Conservation (phyloP, 92 coral and sea anemone species). For the Bergia sp. region DNA sequence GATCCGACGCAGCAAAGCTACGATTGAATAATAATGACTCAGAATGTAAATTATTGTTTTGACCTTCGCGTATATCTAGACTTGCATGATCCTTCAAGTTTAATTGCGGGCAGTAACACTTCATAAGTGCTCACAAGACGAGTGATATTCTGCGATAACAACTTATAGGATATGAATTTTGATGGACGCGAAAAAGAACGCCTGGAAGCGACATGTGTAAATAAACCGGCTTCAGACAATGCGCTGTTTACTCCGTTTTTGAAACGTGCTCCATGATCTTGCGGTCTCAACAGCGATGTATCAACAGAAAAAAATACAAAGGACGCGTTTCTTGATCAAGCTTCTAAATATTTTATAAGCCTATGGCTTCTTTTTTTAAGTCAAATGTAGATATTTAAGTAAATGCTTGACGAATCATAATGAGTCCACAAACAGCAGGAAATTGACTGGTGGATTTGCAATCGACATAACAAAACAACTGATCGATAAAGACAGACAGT, state of each 20-base stretch:
- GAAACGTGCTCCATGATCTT: constrained; percentile 28
- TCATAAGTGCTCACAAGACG: background rate
- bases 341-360: constrained; percentile 37
- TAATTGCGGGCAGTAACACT: constrained; percentile 15
- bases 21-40: background rate
- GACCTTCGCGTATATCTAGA: constrained; percentile 1
- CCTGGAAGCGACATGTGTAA: background rate
- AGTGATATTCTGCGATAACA: constrained; percentile 10
- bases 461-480: constrained; percentile 39
- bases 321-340: constrained; percentile 35
- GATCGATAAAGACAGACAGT: constrained; percentile 32
- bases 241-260: no score
- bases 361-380: constrained; percentile 21
- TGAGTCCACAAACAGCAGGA: constrained; percentile 33
- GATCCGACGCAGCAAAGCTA: constrained; percentile 11
- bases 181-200: background rate
- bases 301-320: constrained; percentile 19
- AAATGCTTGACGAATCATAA: background rate
- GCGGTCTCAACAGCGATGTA: constrained; percentile 4
- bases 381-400: constrained; percentile 15
- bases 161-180: background rate
- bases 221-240: constrained; percentile 9
- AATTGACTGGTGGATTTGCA: constrained; percentile 16
- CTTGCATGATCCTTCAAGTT: background rate
- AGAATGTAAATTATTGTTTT: constrained; percentile 18